These are phyloP conservation scores for Ceryle rudis DNA, from an alignment of 2,797 vertebrate genomes.

Conservation along the genomic window DNA sequence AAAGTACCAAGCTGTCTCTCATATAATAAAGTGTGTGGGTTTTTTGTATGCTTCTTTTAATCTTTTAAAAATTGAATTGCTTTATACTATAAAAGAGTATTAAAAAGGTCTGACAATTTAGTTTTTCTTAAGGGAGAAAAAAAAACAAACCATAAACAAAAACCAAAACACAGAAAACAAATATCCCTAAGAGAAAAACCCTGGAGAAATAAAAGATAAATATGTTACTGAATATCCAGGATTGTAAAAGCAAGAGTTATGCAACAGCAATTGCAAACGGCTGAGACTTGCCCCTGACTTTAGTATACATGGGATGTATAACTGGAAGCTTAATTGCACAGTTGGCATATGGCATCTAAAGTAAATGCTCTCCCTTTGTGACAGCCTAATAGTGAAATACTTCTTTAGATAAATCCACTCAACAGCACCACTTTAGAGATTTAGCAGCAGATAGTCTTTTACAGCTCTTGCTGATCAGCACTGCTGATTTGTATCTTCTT, in stretches of 20 bases:
- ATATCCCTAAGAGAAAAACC: background rate
- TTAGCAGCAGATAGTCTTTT: conserved; percentile 28
- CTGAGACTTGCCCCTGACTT: background rate
- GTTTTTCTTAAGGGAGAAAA: background rate
- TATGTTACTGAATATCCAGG: background rate
- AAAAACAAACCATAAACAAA: background rate
- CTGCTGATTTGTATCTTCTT: conserved; percentile 1
- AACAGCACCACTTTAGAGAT: conserved; percentile 12
- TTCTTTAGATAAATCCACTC: conserved; percentile 41
- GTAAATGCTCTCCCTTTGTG: conserved; percentile 20
- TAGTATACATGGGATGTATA: background rate
- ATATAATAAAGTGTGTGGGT: background rate
- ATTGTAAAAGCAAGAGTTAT: background rate
- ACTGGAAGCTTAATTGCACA: conserved; percentile 37
- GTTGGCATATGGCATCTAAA: conserved; percentile 31
- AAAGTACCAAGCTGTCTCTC: background rate
- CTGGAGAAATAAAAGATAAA: background rate
- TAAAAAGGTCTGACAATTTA: background rate
- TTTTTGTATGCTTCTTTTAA: background rate
- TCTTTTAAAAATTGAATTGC: background rate
- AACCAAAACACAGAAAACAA: background rate
- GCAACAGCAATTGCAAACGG: background rate
- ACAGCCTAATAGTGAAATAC: conserved; percentile 21
- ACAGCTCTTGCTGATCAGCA: conserved; percentile 16
- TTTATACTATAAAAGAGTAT: background rate